Evolutionary conservation across 1,140 invertebrate species (phyloP).

Genomic region (Diorhabda sublineata): DNA sequence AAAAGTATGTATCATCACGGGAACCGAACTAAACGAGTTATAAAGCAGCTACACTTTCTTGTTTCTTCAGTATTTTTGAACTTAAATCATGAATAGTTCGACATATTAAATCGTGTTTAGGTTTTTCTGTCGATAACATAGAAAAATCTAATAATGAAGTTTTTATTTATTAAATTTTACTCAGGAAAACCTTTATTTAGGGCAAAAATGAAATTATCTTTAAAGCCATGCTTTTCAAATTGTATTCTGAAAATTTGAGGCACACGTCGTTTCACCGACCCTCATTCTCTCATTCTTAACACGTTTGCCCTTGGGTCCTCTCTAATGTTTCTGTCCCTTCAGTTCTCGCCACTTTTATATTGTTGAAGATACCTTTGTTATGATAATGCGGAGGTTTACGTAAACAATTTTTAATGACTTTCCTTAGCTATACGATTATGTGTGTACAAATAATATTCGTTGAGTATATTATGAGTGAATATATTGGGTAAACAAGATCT

Average conservation of each 20-base stretch:
- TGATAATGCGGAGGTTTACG: constrained; percentile 1
- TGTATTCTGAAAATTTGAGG: not conserved
- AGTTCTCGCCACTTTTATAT: not conserved
- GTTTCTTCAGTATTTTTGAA: no score
- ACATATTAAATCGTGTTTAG: no score
- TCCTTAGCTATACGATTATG: not conserved
- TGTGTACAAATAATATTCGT: no score
- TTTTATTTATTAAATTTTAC: no score
- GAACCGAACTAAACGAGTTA: no score
- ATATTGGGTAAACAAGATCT: no score
- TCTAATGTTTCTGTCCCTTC: not conserved
- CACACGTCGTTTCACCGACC: not conserved
- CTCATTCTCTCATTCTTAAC: constrained; percentile 2
- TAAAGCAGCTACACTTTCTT: no score
- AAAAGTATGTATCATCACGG: no score
- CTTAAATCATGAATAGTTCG: no score
- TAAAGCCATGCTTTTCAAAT: not conserved
- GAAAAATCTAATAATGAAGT: no score
- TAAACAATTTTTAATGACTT: constrained; percentile 3
- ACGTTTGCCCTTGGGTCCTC: not conserved
- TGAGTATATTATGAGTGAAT: no score
- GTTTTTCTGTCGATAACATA: no score
- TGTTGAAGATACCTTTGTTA: not conserved
- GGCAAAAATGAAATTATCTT: not conserved
- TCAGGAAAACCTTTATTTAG: not conserved